Conservation (phyloP, 2,888 invertebrate species). For the Odiellus spinosus region DNA sequence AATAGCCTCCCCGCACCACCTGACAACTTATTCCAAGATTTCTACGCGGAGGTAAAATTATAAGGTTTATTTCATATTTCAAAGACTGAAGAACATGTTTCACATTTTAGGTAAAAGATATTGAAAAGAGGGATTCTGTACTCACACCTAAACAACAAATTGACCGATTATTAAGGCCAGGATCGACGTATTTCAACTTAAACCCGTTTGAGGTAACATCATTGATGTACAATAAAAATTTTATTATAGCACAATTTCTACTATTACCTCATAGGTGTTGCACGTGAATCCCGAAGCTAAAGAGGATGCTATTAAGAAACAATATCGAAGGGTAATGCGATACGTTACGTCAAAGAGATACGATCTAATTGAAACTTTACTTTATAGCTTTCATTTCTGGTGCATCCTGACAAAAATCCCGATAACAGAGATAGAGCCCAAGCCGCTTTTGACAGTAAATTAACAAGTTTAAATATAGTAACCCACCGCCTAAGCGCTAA, state of each 20-base stretch:
- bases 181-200: slow-evolving; percentile 95
- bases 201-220: slow-evolving; percentile 52
- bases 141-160: slow-evolving; percentile 95
- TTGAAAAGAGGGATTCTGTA: slow-evolving; percentile 91
- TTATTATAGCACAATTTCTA: too few relatives aligned
- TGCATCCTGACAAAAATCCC: slow-evolving; percentile 98
- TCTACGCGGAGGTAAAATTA: too few relatives aligned
- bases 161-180: slow-evolving; percentile 81
- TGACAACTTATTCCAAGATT: too few relatives aligned
- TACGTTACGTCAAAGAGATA: not conserved
- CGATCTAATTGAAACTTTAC: slow-evolving; percentile 3
- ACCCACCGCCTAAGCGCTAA: not conserved
- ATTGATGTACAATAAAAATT: too few relatives aligned
- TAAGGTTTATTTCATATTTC: too few relatives aligned
- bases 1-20: too few relatives aligned
- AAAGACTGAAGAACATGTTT: too few relatives aligned
- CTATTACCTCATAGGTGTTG: slow-evolving; percentile 71
- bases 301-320: slow-evolving; percentile 85
- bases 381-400: slow-evolving; percentile 69
- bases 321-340: slow-evolving; percentile 57
- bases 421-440: slow-evolving; percentile 90
- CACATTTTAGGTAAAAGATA: slow-evolving; percentile 89
- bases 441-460: slow-evolving; percentile 38
- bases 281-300: slow-evolving; percentile 73
- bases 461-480: slow-evolving; percentile 50